Evolutionary conservation across 2,888 invertebrate genomes (phyloP).

Genomic region (Pachliopta kotzebuea): DNA sequence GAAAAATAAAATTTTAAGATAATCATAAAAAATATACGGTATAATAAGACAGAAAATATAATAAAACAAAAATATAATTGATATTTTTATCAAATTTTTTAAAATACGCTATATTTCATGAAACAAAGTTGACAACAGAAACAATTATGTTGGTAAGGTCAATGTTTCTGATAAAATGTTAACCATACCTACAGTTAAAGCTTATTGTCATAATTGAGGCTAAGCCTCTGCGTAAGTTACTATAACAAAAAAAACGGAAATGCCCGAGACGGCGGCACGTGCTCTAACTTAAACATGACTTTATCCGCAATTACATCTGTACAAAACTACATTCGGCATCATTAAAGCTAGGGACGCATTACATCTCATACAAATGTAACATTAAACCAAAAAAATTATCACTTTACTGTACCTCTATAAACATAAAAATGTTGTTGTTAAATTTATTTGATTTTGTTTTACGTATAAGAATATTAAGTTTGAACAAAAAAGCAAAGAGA

Average conservation of each 20-base stretch:
- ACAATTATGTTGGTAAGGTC: too few species aligned
- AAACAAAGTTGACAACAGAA: too few species aligned
- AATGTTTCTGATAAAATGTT: not conserved
- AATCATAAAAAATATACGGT: too few species aligned
- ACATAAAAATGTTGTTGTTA: not conserved
- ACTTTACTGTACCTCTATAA: not conserved
- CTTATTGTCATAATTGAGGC: slow-evolving; percentile 3
- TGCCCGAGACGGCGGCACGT: slow-evolving; percentile 29
- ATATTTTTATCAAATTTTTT: too few species aligned
- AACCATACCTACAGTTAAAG: not conserved
- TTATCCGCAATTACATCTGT: slow-evolving; percentile 29
- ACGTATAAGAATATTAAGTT: not conserved
- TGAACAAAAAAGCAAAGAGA: not conserved
- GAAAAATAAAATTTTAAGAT: too few species aligned
- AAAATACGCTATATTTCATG: too few species aligned
- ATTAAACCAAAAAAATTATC: slow-evolving; percentile 3
- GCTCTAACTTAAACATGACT: slow-evolving; percentile 31
- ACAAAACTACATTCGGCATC: slow-evolving; percentile 11
- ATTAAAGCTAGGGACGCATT: slow-evolving; percentile 6
- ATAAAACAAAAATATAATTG: too few species aligned
- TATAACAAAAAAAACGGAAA: slow-evolving; percentile 26
- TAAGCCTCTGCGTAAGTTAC: not conserved
- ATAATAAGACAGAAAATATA: too few species aligned
- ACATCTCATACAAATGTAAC: slow-evolving; percentile 9
- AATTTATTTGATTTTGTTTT: not conserved